phyloP scores from a whole-genome alignment of 2,113 vertebrate species.

The Zapus hudsonius region DNA sequence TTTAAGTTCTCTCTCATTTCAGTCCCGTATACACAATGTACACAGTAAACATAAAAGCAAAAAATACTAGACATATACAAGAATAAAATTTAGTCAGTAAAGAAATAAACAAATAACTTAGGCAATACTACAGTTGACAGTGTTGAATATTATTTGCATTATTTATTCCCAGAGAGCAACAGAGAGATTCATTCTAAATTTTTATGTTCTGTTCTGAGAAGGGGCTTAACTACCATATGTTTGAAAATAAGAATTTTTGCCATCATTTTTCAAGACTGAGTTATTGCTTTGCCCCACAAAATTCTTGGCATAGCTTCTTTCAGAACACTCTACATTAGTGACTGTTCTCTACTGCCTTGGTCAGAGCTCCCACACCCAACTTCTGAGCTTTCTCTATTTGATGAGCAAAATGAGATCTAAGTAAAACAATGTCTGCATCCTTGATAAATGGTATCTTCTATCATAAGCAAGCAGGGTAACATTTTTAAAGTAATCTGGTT shows the following conservation, averaged over 20 bases:
- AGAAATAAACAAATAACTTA: background rate
- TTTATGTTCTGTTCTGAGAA: background rate
- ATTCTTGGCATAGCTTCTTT: background rate
- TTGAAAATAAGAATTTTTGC: background rate
- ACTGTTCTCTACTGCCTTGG: background rate
- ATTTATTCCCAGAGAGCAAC: background rate
- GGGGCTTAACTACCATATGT: background rate
- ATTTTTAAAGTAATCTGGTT: background rate
- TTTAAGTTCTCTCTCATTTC: background rate
- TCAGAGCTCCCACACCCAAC: background rate
- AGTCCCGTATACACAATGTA: background rate
- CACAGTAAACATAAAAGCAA: background rate
- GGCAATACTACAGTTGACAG: background rate
- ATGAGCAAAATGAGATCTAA: background rate
- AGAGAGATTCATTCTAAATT: rapidly evolving
- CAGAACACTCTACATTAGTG: background rate
- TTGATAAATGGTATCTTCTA: background rate
- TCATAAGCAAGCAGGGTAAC: background rate
- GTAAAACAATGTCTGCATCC: background rate
- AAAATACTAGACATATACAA: background rate
- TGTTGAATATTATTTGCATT: background rate
- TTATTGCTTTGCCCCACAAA: background rate
- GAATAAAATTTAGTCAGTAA: background rate
- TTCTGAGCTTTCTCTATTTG: background rate
- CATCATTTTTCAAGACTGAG: background rate